Evolutionary conservation across 2,113 vertebrate species (phyloP).

Genomic region (Dermatemys mawii): DNA sequence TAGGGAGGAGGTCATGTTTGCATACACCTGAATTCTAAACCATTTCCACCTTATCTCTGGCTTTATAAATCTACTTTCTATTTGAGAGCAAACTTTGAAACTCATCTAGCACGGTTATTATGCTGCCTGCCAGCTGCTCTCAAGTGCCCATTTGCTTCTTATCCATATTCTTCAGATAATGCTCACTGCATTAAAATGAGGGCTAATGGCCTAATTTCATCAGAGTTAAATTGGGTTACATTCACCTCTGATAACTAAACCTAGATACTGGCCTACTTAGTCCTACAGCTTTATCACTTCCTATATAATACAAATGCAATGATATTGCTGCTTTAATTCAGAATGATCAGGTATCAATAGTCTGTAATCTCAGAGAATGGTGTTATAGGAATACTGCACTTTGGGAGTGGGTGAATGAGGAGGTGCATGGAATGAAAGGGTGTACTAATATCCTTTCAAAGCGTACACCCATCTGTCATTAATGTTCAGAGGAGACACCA

Average conservation of each 20-base stretch:
- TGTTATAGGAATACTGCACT: constrained; percentile 31
- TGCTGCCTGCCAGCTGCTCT: constrained; percentile 15
- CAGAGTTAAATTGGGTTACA: constrained; percentile 56
- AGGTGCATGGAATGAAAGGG: constrained; percentile 56
- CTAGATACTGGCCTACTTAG: constrained; percentile 66
- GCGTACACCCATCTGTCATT: constrained; percentile 47
- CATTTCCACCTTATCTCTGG: background rate
- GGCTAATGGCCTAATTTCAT: constrained; percentile 56
- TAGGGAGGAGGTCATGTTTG: background rate
- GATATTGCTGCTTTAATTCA: constrained; percentile 22
- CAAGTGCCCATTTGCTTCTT: background rate
- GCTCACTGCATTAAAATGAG: constrained; percentile 51
- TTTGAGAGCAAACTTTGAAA: background rate
- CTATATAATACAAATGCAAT: background rate
- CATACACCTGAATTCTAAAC: background rate
- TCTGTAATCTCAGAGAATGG: background rate
- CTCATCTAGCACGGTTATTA: background rate
- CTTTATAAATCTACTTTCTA: background rate
- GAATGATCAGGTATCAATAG: constrained; percentile 20
- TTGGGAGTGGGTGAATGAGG: constrained; percentile 56
- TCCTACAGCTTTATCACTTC: constrained; percentile 25
- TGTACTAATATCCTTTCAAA: constrained; percentile 36
- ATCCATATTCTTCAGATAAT: constrained; percentile 37
- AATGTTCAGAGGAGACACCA: constrained; percentile 6
- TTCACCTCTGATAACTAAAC: constrained; percentile 57